These are phyloP conservation scores for Crossocerus cetratus DNA, from an alignment of 2,888 invertebrate species.

Conservation along the genomic window DNA sequence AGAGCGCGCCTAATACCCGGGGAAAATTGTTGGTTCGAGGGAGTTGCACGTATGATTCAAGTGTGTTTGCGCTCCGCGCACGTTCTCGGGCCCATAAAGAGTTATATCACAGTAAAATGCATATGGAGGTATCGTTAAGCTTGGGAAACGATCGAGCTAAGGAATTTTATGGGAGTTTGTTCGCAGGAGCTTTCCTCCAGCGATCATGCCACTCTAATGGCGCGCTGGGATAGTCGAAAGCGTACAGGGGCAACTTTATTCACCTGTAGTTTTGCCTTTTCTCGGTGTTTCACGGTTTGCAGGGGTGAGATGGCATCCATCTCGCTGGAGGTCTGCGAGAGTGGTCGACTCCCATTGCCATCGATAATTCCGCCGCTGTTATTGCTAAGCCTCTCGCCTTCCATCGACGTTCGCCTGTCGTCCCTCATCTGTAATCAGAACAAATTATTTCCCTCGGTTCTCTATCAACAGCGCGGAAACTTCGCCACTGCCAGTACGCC, in stretches of 20 bases:
- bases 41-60: too few species aligned
- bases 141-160: too few species aligned
- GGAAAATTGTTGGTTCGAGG: too few species aligned
- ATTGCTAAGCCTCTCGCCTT: constrained; percentile 78
- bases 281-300: constrained; percentile 73
- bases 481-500: neutral
- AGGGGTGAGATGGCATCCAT: constrained; percentile 76
- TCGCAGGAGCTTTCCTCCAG: too few species aligned
- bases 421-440: constrained; percentile 67
- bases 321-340: constrained; percentile 84
- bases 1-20: too few species aligned
- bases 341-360: constrained; percentile 78
- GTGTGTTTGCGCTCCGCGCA: too few species aligned
- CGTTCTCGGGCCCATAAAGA: too few species aligned
- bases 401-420: constrained; percentile 76
- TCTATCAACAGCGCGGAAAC: neutral
- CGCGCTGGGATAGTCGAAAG: too few species aligned
- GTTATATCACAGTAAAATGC: too few species aligned
- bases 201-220: too few species aligned
- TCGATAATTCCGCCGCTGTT: constrained; percentile 76
- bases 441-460: neutral
- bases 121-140: too few species aligned
- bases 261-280: constrained; percentile 75
- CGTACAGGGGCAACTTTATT: neutral
- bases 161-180: too few species aligned